Evolutionary conservation across 2,113 vertebrate genomes (phyloP), one percentile per base, ranked within the genome.

Genomic region (Heliornis fulica): DNA sequence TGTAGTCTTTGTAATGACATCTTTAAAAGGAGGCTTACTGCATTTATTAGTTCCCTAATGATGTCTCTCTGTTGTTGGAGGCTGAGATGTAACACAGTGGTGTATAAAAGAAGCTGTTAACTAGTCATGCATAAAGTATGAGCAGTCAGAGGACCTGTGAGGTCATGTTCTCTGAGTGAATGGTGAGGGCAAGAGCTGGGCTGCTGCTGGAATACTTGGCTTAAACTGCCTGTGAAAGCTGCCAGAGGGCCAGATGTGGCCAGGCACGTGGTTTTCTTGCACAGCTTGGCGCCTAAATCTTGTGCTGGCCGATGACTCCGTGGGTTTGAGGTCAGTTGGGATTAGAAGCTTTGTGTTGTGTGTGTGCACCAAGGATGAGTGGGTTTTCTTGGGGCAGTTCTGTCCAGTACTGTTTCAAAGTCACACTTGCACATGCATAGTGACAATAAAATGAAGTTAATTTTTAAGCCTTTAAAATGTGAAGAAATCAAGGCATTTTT

Each of bases 81-180:
- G 63, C 79, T 95, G 83, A 90, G 72, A 38, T 72, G 66, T 63
- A 92, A 21, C 46, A 38, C 21, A 70, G 53, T 80, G 32, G 32
- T 90, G 21, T 89, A 76, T 64, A 90, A 94, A 95, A 93, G 40
- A 87, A 80, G 72, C 53, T 86, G 32, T 60, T 93, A 91, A 20
- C 68, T 54, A 85, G 48, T 92, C 81, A 72, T 54, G 56, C 54
- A 72, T 94, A 74, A 95, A 91, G 28, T 82, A 60, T 83, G 29
- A 94, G 64, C 76, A 68, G 36, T 86, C 43, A 54, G 29, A 66
- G 5, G 2, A 34, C 83, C 68, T 86, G 19, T 79, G 64, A 94
- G 81, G n/a, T 97, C 43, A 28, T 76, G 45, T 77, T 96, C 43
- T 80, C 13, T 17, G 59, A 51, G 43, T 14, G 60, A 93, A 87